A percentile compares a stretch with the other conserved stretches of the same genome.
phyloP scores from a whole-genome alignment of 2,888 invertebrate genomes.

The Crepidodera aurea region DNA sequence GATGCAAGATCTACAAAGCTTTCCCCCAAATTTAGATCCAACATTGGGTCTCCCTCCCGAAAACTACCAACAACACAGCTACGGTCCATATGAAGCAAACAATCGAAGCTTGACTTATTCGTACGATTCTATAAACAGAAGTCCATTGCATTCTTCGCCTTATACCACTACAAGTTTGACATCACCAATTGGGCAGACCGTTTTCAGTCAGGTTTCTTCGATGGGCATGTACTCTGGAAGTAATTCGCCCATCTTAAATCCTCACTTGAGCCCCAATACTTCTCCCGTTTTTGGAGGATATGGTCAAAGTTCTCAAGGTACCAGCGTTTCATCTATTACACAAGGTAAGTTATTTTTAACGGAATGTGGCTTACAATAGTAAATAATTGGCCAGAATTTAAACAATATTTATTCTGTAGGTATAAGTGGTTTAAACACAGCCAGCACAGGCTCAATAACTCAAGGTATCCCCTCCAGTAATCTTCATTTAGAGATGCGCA shows the following conservation, averaged over 20 bases:
- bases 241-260: slow-evolving; percentile 54
- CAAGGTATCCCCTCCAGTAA: slow-evolving; percentile 71
- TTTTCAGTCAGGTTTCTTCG: slow-evolving; percentile 50
- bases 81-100: slow-evolving; percentile 43
- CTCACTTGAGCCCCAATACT: slow-evolving; percentile 52
- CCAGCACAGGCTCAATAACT: slow-evolving; percentile 72
- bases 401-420: slow-evolving; percentile 64
- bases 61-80: slow-evolving; percentile 42
- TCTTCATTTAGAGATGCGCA: slow-evolving; percentile 55
- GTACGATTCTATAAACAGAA: slow-evolving; percentile 38
- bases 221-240: slow-evolving; percentile 53
- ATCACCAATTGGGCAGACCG: slow-evolving; percentile 52
- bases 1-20: slow-evolving; percentile 56
- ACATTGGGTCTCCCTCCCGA: slow-evolving; percentile 50
- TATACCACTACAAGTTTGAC: slow-evolving; percentile 55
- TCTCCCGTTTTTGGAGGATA: slow-evolving; percentile 56
- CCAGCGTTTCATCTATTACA: slow-evolving; percentile 65
- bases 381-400: no score
- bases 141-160: slow-evolving; percentile 50
- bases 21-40: slow-evolving; percentile 45
- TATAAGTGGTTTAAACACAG: slow-evolving; percentile 75
- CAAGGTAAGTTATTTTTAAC: slow-evolving; percentile 61
- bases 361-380: no score
- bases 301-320: slow-evolving; percentile 50
- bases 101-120: slow-evolving; percentile 43